Conservation (phyloP, 2,888 invertebrate species). For the Myopa testacea region DNA sequence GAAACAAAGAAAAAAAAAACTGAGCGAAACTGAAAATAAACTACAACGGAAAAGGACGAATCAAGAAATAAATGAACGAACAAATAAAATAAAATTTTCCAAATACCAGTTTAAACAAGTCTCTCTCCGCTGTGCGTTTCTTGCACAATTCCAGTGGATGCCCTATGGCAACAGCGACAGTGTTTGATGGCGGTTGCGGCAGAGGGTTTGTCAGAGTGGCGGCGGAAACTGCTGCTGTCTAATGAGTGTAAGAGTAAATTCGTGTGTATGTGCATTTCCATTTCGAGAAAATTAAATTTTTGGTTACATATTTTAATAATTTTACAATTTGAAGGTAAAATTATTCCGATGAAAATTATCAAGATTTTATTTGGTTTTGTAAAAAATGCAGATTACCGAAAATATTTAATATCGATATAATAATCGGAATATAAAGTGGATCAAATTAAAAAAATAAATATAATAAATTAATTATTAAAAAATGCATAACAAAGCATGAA, state of each 20-base stretch:
- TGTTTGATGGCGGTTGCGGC: conserved; percentile 71
- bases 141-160: conserved; percentile 86
- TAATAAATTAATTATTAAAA: conserved; percentile 29
- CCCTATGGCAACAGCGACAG: conserved; percentile 73
- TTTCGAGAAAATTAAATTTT: conserved; percentile 31
- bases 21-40: conserved; percentile 45
- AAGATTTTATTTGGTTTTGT: neutral
- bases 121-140: conserved; percentile 93
- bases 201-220: conserved; percentile 66
- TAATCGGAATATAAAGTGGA: conserved; percentile 31
- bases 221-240: conserved; percentile 64
- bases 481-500: conserved; percentile 38
- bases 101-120: conserved; percentile 91
- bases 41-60: conserved; percentile 27
- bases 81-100: conserved; percentile 54
- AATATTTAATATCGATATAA: conserved; percentile 36
- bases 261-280: conserved; percentile 37
- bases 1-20: conserved; percentile 26
- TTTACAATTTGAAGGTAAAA: conserved; percentile 16
- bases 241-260: conserved; percentile 53
- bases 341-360: neutral
- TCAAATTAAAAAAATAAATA: conserved; percentile 42
- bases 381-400: conserved; percentile 30
- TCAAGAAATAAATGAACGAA: conserved; percentile 46
- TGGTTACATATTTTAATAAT: conserved; percentile 16